Evolutionary conservation across 2,797 vertebrate genomes (phyloP).

Genomic region (Cebuella pygmaea): DNA sequence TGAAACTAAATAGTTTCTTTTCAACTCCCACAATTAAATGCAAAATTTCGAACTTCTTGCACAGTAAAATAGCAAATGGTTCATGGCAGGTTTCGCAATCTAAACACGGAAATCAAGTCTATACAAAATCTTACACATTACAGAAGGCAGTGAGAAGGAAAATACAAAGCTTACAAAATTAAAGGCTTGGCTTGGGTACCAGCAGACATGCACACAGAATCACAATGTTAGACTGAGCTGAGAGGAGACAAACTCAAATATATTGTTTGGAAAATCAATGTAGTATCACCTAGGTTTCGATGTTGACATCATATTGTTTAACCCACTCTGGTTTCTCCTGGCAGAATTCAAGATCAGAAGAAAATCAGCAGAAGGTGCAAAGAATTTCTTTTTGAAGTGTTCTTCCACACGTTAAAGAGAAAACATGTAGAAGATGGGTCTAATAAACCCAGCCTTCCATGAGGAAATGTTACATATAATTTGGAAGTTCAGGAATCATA

Average conservation of each 20-base stretch:
- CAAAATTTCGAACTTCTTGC: background rate
- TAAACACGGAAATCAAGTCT: background rate
- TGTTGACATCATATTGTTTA: background rate
- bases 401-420: background rate
- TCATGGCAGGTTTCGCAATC: constrained; percentile 13
- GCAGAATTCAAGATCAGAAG: background rate
- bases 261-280: background rate
- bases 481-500: background rate
- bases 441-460: background rate
- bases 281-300: background rate
- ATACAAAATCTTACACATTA: background rate
- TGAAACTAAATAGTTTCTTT: background rate
- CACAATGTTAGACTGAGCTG: background rate
- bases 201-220: background rate
- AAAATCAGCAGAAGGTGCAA: background rate
- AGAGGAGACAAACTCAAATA: background rate
- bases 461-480: background rate
- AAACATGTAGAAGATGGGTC: background rate
- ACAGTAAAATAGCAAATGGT: constrained; percentile 30
- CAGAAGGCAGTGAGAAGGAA: constrained; percentile 3
- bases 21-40: constrained; percentile 3
- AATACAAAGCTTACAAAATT: background rate
- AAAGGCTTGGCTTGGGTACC: constrained; percentile 9
- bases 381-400: background rate
- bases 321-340: background rate